phyloP scores from a whole-genome alignment of 2,888 invertebrate genomes.

The Meandrusa payeni region DNA sequence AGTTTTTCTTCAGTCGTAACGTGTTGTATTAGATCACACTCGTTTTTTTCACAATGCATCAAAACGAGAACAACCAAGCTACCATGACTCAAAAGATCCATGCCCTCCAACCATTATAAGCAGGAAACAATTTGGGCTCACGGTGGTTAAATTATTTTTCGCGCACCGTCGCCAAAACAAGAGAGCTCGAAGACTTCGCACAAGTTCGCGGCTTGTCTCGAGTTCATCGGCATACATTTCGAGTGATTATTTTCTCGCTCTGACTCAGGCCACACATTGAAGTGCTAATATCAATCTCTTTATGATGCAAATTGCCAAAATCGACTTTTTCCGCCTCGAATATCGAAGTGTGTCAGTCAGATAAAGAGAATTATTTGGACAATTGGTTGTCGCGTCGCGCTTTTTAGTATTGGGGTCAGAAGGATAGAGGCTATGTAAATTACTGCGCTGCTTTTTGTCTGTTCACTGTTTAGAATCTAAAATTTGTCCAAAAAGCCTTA shows the following conservation, averaged over 20 bases:
- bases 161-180: too few species aligned
- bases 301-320: constrained; percentile 42
- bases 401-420: constrained; percentile 34
- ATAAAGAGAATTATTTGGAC: constrained; percentile 35
- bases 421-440: constrained; percentile 24
- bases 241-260: constrained; percentile 22
- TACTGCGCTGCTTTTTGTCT: background rate
- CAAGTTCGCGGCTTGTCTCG: constrained; percentile 12
- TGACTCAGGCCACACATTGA: constrained; percentile 30
- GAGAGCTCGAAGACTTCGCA: too few species aligned
- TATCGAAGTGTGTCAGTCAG: constrained; percentile 38
- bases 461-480: constrained; percentile 1
- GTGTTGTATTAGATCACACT: too few species aligned
- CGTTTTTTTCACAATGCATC: too few species aligned
- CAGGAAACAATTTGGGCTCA: background rate
- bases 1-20: too few species aligned
- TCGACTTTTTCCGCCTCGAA: constrained; percentile 32
- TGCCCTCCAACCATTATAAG: background rate
- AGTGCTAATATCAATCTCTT: constrained; percentile 37
- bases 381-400: constrained; percentile 22
- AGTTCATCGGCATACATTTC: constrained; percentile 37
- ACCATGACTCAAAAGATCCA: constrained; percentile 7
- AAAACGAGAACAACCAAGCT: too few species aligned
- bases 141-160: background rate
- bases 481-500: background rate